A percentile compares a stretch with the other conserved stretches of the same genome.
Evolutionary conservation across 2,888 invertebrate genomes (phyloP).

Genomic region (Polymixis lichenea): DNA sequence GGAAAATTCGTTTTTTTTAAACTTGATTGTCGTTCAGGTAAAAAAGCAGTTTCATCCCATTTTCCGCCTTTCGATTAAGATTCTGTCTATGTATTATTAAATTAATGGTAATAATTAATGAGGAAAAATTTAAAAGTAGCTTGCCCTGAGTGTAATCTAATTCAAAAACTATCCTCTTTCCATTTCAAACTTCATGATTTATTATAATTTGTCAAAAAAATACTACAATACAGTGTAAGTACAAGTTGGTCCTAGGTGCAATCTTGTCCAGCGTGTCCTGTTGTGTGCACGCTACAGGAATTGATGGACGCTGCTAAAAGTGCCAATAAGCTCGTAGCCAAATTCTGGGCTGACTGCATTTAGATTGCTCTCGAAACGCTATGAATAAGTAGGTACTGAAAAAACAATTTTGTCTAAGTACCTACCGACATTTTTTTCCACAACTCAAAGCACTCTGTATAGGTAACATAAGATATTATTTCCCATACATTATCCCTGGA

Average conservation of each 20-base stretch:
- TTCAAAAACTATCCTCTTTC: not conserved
- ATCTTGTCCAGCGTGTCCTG: too few relatives aligned
- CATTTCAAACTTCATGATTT: not conserved
- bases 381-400: not conserved
- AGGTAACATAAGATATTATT: constrained; percentile 29
- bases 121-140: not conserved
- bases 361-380: too few relatives aligned
- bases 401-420: not conserved
- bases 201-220: not conserved
- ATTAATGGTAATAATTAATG: not conserved
- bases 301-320: too few relatives aligned
- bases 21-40: not conserved
- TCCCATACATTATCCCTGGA: constrained; percentile 28
- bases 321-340: too few relatives aligned
- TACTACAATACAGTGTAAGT: not conserved
- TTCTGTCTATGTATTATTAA: not conserved
- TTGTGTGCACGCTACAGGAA: too few relatives aligned
- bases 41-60: not conserved
- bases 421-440: not conserved
- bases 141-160: not conserved
- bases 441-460: not conserved
- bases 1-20: not conserved
- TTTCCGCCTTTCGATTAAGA: not conserved
- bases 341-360: too few relatives aligned
- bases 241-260: too few relatives aligned